Percentiles rank a stretch among this genome's conserved stretches.
Evolutionary conservation across 2,113 vertebrate genomes (phyloP).

Genomic region (Perca schrenkii): DNA sequence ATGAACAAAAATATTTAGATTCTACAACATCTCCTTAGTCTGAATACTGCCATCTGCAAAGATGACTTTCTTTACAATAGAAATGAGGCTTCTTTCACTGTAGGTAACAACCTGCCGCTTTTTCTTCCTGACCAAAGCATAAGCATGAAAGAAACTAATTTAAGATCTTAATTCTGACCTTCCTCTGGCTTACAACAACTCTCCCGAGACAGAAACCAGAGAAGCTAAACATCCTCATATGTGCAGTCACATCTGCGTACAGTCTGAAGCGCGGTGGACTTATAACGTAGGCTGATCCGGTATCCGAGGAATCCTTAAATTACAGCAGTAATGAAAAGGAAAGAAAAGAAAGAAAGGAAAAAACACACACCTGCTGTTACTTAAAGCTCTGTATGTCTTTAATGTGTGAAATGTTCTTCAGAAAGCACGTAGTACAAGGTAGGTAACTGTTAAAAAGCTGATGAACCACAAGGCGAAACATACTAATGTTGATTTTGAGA

Average conservation of each 20-base stretch:
- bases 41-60: not conserved
- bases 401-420: not conserved
- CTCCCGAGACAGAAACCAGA: constrained; percentile 46
- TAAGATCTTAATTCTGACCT: not conserved
- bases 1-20: not conserved
- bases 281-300: not conserved
- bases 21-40: not conserved
- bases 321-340: not conserved
- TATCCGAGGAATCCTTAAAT: not conserved
- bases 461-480: not conserved
- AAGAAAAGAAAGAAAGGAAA: not conserved
- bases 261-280: not conserved
- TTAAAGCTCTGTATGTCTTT: not conserved
- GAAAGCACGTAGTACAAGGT: not conserved
- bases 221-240: constrained; percentile 22
- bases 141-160: not conserved
- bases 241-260: constrained; percentile 27
- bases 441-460: not conserved
- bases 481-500: not conserved
- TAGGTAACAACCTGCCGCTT: not conserved
- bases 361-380: not conserved
- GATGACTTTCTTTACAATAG: not conserved
- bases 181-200: constrained; percentile 1
- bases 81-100: not conserved
- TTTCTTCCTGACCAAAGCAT: not conserved